phyloP scores from a whole-genome alignment of 2,888 invertebrate species.

The Trypoxylon attenuatum region DNA sequence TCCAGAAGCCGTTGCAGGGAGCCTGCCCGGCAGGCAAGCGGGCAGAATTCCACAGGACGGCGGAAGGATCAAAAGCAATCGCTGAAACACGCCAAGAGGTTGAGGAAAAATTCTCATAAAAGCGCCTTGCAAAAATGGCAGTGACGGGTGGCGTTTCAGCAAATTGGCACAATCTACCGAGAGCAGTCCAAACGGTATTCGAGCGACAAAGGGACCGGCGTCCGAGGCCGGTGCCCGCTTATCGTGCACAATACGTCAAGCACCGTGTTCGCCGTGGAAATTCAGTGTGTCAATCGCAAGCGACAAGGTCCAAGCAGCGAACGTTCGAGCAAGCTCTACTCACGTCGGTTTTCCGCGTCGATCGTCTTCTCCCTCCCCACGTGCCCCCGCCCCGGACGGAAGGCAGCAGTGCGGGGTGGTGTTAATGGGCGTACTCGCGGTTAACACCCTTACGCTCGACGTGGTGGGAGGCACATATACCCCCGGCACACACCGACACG shows the following conservation, averaged over 20 bases:
- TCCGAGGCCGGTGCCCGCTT: neutral
- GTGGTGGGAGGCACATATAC: conserved; percentile 45
- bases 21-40: too few relatives aligned
- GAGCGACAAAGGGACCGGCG: neutral
- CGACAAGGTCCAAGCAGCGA: conserved; percentile 34
- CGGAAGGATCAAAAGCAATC: neutral
- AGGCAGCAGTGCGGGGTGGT: conserved; percentile 60
- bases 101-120: neutral
- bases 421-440: conserved; percentile 75
- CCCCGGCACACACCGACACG: conserved; percentile 8
- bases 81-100: neutral
- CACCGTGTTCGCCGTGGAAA: conserved; percentile 26
- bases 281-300: conserved; percentile 43
- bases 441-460: conserved; percentile 68
- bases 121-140: too few relatives aligned
- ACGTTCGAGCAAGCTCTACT: conserved; percentile 41
- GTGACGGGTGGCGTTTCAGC: neutral
- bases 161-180: neutral
- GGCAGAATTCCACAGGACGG: too few relatives aligned
- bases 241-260: neutral
- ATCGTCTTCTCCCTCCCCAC: conserved; percentile 21
- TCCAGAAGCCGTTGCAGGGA: too few relatives aligned
- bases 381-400: conserved; percentile 28
- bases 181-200: too few relatives aligned
- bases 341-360: conserved; percentile 34